phyloP scores from a whole-genome alignment of 2,113 vertebrate genomes.

The Phalacrocorax pelagicus region DNA sequence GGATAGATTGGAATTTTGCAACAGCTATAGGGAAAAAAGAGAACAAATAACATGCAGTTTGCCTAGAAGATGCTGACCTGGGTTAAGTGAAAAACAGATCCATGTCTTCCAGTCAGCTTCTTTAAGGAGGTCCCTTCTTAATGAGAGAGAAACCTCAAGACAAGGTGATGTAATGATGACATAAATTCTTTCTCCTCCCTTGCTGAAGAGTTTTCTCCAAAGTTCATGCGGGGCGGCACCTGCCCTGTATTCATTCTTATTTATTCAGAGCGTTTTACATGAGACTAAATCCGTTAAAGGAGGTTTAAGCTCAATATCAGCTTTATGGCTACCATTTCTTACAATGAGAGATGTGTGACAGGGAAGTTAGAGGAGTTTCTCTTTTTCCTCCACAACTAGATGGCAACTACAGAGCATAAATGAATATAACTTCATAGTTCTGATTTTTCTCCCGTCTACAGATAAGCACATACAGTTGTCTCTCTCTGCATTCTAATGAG shows the following conservation, averaged over 20 bases:
- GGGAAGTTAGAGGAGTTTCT: neutral
- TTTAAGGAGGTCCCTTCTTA: neutral
- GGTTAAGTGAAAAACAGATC: neutral
- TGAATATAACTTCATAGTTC: neutral
- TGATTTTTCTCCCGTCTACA: neutral
- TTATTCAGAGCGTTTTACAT: neutral
- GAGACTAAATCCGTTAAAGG: neutral
- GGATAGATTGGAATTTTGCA: neutral
- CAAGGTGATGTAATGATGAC: neutral
- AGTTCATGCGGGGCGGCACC: fast-evolving
- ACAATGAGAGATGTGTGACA: neutral
- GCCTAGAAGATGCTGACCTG: neutral
- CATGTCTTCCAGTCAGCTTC: neutral
- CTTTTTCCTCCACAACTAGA: neutral
- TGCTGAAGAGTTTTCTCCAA: neutral
- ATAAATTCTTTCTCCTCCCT: neutral
- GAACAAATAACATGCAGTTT: neutral
- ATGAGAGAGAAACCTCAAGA: neutral
- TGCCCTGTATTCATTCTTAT: neutral
- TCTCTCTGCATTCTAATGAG: neutral
- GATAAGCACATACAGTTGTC: neutral
- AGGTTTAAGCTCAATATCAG: neutral
- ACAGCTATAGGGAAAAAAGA: neutral
- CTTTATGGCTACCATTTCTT: neutral
- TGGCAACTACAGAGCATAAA: neutral